Conservation (phyloP, 1,140 invertebrate genomes). For the Cyrtorhinus lividipennis region DNA sequence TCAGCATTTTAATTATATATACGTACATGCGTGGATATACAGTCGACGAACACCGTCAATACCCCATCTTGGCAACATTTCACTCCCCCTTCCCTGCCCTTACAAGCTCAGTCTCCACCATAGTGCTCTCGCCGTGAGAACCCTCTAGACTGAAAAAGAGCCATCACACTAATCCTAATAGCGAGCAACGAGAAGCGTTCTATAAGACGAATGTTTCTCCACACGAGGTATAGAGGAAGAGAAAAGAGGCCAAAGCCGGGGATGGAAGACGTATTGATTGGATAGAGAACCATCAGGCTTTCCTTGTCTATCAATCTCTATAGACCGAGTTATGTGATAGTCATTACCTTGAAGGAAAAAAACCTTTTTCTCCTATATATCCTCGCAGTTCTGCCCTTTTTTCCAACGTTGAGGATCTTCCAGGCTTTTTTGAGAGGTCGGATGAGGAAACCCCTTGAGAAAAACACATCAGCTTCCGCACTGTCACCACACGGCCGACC, state of each 20-base stretch:
- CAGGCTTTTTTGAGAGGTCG: not conserved
- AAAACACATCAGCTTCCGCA: slow-evolving; percentile 2
- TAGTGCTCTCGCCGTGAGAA: too few relatives aligned
- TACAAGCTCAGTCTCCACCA: too few relatives aligned
- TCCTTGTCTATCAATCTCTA: slow-evolving; percentile 13
- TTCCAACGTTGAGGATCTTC: too few relatives aligned
- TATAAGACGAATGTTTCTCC: not conserved
- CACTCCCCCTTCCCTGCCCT: too few relatives aligned
- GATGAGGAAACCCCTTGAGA: not conserved
- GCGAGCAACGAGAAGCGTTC: not conserved
- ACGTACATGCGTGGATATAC: not conserved
- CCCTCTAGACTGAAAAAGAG: not conserved
- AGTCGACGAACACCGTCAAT: not conserved
- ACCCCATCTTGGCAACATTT: not conserved
- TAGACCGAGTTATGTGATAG: slow-evolving; percentile 11
- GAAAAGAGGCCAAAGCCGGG: not conserved
- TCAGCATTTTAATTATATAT: too few relatives aligned
- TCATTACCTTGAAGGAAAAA: slow-evolving; percentile 7
- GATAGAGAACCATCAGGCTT: not conserved
- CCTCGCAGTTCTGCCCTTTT: too few relatives aligned
- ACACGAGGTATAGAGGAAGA: not conserved
- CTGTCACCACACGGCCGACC: not conserved
- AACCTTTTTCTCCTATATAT: too few relatives aligned
- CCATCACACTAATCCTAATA: not conserved
- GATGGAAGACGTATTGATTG: not conserved